Evolutionary conservation across 2,113 vertebrate genomes (phyloP), one percentile per base, ranked within the genome.

Genomic region (Laterallus jamaicensis): DNA sequence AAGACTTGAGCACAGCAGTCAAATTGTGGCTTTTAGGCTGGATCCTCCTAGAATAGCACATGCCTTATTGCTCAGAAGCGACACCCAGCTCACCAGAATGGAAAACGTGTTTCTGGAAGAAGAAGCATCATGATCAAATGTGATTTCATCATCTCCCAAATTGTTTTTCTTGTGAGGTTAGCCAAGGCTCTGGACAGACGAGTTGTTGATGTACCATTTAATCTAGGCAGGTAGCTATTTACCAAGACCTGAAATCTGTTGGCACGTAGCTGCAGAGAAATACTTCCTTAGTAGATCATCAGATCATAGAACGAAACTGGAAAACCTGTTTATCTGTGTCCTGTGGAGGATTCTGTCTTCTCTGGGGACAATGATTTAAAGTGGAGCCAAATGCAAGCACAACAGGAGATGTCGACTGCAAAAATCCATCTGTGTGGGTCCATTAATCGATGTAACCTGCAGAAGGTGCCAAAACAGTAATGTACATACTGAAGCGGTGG

Each of bases 371-470:
- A 17, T 4, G 40, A 11, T 50, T 58, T 35, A 16, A 21, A 21
- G 40, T 6, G 12, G 37, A 6, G 7, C 55, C 9, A 7, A 52
- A 63, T 5, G 22, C 15, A 4, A 52, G 31, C 22, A 20, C 73
- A 14, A 0, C 9, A 15, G 88, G 59, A 86, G 80, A 22, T 19
- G 58, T 5, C 55, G 47, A 47, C 66, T 50, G 29, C 35, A 60
- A 37, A 52, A 56, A 10, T 35, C 54, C 60, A 8, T 32, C 49
- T 32, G 58, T 35, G 0, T 6, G 56, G 66, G 17, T 55, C 35
- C 2, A 0, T 1, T 39, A 52, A 70, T 16, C 0, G 0, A 2
- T 37, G 81, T 32, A 11, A 5, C 0, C 3, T 64, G 56, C 84
- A 47, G 69, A 24, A 17, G 37, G 12, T 37, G 37, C n/a, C 68